These are phyloP conservation scores for Sebastes glaucus DNA, from an alignment of 2,797 vertebrate species.

Conservation along the genomic window DNA sequence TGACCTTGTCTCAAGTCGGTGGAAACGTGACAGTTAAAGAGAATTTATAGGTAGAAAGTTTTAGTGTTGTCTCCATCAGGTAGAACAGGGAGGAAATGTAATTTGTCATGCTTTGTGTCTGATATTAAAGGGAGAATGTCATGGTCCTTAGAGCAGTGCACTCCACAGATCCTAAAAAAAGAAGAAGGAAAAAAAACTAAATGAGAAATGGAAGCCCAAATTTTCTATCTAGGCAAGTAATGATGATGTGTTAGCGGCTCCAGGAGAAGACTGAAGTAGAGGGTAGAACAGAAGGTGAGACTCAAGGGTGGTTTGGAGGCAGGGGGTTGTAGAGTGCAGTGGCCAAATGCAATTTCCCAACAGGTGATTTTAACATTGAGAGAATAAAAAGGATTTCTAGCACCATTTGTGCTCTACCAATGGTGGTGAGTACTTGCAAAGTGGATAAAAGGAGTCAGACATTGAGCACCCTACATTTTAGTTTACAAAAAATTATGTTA, in stretches of 20 bases:
- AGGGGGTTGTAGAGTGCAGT: background rate
- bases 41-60: slow-evolving; percentile 59
- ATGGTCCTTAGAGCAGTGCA: slow-evolving; percentile 30
- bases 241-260: slow-evolving; percentile 49
- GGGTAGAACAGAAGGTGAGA: slow-evolving; percentile 28
- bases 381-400: slow-evolving; percentile 35
- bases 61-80: slow-evolving; percentile 42
- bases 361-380: slow-evolving; percentile 34
- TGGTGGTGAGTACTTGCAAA: background rate
- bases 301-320: slow-evolving; percentile 8
- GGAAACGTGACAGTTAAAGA: slow-evolving; percentile 45
- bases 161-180: slow-evolving; percentile 2
- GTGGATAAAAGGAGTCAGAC: slow-evolving; percentile 10
- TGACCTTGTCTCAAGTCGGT: slow-evolving; percentile 58
- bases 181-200: slow-evolving; percentile 4
- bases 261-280: slow-evolving; percentile 19
- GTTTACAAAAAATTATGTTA: background rate
- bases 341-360: slow-evolving; percentile 41
- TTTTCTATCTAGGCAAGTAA: slow-evolving; percentile 49
- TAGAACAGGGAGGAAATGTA: slow-evolving; percentile 33
- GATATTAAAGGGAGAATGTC: slow-evolving; percentile 23
- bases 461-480: background rate
- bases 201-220: slow-evolving; percentile 45
- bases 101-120: slow-evolving; percentile 55
- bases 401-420: background rate